phyloP scores from a whole-genome alignment of 2,888 invertebrate genomes.

The Meghimatium bilineatum region DNA sequence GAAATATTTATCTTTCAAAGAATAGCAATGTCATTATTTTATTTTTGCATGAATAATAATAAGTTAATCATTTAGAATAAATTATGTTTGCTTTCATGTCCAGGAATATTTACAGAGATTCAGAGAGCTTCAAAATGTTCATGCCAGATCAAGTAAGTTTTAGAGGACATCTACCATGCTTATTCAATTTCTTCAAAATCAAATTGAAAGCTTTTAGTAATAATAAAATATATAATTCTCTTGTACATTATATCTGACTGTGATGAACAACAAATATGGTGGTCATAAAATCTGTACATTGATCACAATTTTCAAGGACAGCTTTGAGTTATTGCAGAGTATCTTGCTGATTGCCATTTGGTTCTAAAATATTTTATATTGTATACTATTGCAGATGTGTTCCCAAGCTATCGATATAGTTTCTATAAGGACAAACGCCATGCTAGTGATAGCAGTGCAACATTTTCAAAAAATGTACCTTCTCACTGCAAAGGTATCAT shows the following conservation, averaged over 20 bases:
- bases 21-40: neutral
- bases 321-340: neutral
- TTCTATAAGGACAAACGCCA: slow-evolving; percentile 71
- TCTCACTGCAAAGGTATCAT: slow-evolving; percentile 42
- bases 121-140: slow-evolving; percentile 43
- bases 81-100: neutral
- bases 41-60: neutral
- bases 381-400: slow-evolving; percentile 48
- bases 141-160: slow-evolving; percentile 47
- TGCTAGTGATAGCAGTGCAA: slow-evolving; percentile 68
- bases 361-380: neutral
- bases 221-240: neutral
- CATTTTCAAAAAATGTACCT: slow-evolving; percentile 47
- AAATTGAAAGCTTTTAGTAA: neutral
- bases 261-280: neutral
- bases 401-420: slow-evolving; percentile 55
- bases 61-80: neutral
- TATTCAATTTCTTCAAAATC: neutral
- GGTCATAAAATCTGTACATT: neutral
- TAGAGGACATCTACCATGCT: neutral
- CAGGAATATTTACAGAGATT: slow-evolving; percentile 50
- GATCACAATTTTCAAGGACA: neutral
- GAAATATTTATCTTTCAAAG: neutral
- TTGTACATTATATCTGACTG: slow-evolving; percentile 1
- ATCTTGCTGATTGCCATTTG: neutral